Base-by-base conservation (phyloP, 2,888 invertebrate genomes). In the Coronaproctus castanopsis region DNA sequence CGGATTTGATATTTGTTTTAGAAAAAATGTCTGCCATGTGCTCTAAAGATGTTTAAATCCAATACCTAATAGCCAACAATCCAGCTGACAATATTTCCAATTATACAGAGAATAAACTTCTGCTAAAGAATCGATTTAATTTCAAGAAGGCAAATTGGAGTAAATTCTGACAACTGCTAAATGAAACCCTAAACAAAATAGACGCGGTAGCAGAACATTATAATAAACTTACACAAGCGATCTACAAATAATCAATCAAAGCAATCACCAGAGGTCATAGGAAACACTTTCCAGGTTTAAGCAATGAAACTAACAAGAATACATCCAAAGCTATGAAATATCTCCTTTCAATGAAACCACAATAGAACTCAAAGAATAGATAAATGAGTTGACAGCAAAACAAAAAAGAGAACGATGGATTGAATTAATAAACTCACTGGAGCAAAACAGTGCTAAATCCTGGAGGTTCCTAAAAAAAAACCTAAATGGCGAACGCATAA, bases 61-160 rank as follows among this genome's bases (percentile, higher is more conserved):
- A n/a, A 23, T 59, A 23, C 57, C 60, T 52, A 52, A 48, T n/a
- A 57, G 48, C 18, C 60, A 60, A 14, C 60, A 18, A 60, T 60
- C 49, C 3, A 53, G 52, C 50, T 23, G 22, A 56, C 52, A 53
- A 22, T 60, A 18, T 52, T n/a, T 10, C 52, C 52, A 52, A 21
- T 54, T n/a, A 53, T 57, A 24, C 49, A 55, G 20, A n/a, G 50
- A 36, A 55, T 55, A 3, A 19, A 59, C n/a, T 22, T 21, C 50
- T 8, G 3, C 20, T 54, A 24, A 57, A 60, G n/a, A 57, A 57
- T 57, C 61, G 61, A 52, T 62, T 36, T 14, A 36, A 36, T 36
- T 36, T 62, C 54, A 55, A 61, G 55, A 62, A 62, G 50, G 62
- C 61, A 36, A 36, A 61, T 53, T 61, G 62, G 62, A n/a, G 50